Evolutionary conservation across 1,140 invertebrate genomes (phyloP).

Genomic region (Nixonia krombeini): DNA sequence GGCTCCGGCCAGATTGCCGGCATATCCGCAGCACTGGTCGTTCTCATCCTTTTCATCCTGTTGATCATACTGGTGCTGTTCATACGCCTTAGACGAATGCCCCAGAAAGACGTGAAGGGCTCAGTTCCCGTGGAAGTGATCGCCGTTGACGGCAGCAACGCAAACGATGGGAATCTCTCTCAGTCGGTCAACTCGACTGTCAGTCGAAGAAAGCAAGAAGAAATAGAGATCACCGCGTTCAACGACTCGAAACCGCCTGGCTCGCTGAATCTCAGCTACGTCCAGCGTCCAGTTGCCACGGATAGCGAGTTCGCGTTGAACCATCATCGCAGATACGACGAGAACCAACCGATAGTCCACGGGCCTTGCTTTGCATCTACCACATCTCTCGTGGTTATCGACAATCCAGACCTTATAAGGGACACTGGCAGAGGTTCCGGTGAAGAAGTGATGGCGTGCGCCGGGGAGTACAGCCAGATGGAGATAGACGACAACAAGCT

Average conservation of each 20-base stretch:
- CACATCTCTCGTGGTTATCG: conserved; percentile 77
- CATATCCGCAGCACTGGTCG: conserved; percentile 84
- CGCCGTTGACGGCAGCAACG: conserved; percentile 60
- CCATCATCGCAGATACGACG: conserved; percentile 50
- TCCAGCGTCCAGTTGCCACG: conserved; percentile 52
- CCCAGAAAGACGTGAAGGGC: conserved; percentile 82
- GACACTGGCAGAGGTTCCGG: conserved; percentile 74
- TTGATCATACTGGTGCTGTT: conserved; percentile 82
- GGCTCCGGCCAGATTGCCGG: conserved; percentile 89
- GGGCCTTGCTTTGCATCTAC: conserved; percentile 78
- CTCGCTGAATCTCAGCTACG: conserved; percentile 58
- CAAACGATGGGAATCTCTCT: conserved; percentile 20
- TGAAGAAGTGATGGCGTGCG: conserved; percentile 57
- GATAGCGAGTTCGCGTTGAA: conserved; percentile 53
- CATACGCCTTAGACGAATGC: conserved; percentile 78
- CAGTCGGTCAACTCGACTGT: conserved; percentile 51
- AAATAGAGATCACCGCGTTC: conserved; percentile 65
- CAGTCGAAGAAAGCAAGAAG: conserved; percentile 57
- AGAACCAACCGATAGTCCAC: conserved; percentile 50
- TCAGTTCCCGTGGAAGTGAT: conserved; percentile 80
- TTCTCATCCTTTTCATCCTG: conserved; percentile 83
- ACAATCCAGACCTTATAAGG: conserved; percentile 87
- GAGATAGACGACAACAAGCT: conserved; percentile 83
- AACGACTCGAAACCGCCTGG: conserved; percentile 57
- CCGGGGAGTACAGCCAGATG: conserved; percentile 68